Percentiles rank a stretch among this genome's conserved stretches.
Evolutionary conservation across 2,797 vertebrate genomes (phyloP).

Genomic region (Alca torda): DNA sequence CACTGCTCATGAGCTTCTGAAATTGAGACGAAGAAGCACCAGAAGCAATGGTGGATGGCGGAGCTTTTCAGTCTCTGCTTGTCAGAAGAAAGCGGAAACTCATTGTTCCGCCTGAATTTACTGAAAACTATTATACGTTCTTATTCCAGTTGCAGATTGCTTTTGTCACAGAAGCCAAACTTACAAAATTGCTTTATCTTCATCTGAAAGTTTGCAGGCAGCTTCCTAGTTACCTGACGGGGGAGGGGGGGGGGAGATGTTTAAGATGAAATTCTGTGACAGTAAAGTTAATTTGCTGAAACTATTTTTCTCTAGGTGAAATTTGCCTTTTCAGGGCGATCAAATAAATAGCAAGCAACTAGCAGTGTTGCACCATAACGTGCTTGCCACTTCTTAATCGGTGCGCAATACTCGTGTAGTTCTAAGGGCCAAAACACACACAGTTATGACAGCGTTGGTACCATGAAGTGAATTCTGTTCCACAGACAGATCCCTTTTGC

Average conservation of each 20-base stretch:
- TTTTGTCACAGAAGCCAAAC: background rate
- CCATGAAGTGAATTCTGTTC: background rate
- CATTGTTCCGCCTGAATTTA: background rate
- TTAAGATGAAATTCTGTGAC: background rate
- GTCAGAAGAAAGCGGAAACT: background rate
- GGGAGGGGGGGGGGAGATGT: too few species aligned
- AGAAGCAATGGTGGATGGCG: background rate
- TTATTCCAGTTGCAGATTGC: background rate
- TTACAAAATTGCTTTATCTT: background rate
- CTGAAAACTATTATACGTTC: background rate
- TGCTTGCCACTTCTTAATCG: background rate
- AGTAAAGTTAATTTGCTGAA: conserved; percentile 17
- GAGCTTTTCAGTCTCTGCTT: background rate
- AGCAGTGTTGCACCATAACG: background rate
- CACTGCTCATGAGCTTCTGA: background rate
- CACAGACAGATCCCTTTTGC: background rate
- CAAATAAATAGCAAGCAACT: background rate
- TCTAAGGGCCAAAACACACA: background rate
- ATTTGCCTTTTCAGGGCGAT: conserved; percentile 3
- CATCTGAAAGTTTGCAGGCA: background rate
- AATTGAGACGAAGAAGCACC: background rate
- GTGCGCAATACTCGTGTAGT: background rate
- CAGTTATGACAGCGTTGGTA: background rate
- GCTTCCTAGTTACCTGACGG: background rate
- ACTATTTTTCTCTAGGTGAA: background rate